phyloP scores from a whole-genome alignment of 2,888 invertebrate species.

The Drosophila pseudotakahashii region DNA sequence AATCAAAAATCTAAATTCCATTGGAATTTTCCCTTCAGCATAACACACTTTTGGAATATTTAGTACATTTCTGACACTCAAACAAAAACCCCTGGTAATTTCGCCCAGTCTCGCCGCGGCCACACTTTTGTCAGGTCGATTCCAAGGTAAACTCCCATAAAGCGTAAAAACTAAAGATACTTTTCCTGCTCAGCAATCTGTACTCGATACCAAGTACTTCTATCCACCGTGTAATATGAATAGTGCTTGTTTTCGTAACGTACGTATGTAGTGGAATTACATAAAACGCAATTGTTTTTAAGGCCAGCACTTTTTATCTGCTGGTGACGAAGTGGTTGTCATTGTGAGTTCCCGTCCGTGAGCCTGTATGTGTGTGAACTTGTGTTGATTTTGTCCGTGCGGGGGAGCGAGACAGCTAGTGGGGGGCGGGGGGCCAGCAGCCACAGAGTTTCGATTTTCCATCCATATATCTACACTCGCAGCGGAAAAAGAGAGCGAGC shows the following conservation, averaged over 20 bases:
- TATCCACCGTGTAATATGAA: conserved; percentile 45
- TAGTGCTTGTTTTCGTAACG: conserved; percentile 46
- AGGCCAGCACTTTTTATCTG: conserved; percentile 69
- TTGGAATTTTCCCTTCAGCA: no score
- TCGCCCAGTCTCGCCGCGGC: conserved; percentile 3
- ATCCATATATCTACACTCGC: conserved; percentile 73
- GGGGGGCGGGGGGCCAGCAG: conserved; percentile 4
- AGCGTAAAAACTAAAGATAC: conserved; percentile 43
- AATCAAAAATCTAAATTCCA: no score
- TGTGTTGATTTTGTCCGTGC: conserved; percentile 64
- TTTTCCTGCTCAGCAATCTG: conserved; percentile 45
- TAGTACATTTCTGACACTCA: not conserved
- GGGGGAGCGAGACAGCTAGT: conserved; percentile 52
- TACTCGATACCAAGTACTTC: conserved; percentile 39
- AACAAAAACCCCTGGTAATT: not conserved
- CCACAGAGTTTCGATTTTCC: conserved; percentile 70
- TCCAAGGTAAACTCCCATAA: conserved; percentile 71
- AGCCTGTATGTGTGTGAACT: conserved; percentile 48
- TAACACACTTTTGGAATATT: not conserved
- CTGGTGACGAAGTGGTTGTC: conserved; percentile 78
- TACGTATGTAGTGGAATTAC: conserved; percentile 63
- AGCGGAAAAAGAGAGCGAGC: conserved; percentile 40
- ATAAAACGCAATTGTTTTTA: conserved; percentile 66
- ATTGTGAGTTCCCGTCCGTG: conserved; percentile 61
- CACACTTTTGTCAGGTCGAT: conserved; percentile 59